A percentile compares a stretch with the other conserved stretches of the same genome.
Conservation (phyloP, 2,113 vertebrate genomes). For the Epinephelus lanceolatus region DNA sequence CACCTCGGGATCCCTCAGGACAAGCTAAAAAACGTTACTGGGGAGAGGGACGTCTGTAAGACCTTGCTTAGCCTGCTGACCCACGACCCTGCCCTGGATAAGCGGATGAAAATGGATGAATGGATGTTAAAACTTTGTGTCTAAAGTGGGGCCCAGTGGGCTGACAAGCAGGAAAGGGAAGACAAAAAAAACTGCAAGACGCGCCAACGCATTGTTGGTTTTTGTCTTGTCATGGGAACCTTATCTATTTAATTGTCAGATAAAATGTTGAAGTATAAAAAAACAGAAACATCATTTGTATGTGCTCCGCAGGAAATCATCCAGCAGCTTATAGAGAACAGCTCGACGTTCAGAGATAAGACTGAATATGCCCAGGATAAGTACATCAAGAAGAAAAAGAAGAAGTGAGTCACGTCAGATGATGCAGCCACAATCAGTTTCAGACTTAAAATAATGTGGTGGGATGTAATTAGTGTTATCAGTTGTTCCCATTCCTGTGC, state of each 20-base stretch:
- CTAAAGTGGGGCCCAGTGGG: too few relatives aligned
- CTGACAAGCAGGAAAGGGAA: background rate
- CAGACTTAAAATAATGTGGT: background rate
- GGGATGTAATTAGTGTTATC: background rate
- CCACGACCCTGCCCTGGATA: too few relatives aligned
- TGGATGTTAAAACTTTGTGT: too few relatives aligned
- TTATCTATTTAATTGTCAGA: conserved; percentile 1
- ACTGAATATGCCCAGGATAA: conserved; percentile 98
- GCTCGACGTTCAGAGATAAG: conserved; percentile 95
- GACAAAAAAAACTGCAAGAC: background rate
- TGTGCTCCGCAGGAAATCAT: conserved; percentile 91
- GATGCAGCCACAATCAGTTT: background rate
- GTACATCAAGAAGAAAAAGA: conserved; percentile 99
- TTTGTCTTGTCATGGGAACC: background rate
- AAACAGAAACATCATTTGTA: background rate
- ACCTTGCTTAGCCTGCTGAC: too few relatives aligned
- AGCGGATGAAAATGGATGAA: too few relatives aligned
- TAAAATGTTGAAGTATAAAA: background rate
- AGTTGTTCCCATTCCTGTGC: background rate
- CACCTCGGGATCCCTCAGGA: too few relatives aligned
- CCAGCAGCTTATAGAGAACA: conserved; percentile 97
- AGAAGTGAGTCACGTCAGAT: conserved; percentile 90
- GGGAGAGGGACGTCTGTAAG: too few relatives aligned
- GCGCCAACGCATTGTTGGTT: background rate
- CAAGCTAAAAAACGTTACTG: too few relatives aligned